Base-by-base conservation (phyloP, 2,113 vertebrate species). In the Zingel zingel region DNA sequence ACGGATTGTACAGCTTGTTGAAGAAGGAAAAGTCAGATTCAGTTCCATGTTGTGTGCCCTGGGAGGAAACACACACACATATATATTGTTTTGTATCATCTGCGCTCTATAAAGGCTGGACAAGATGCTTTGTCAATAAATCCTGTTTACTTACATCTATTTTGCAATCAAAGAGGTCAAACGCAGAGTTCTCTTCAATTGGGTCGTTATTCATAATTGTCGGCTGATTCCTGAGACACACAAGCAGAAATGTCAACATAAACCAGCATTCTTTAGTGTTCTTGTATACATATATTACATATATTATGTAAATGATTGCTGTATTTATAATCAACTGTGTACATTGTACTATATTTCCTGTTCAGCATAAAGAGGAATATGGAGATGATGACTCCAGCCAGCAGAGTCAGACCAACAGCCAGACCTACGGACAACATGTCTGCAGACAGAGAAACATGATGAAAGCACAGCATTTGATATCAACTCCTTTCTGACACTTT, bases 341-440 rank as follows among this genome's bases (percentile, higher is more conserved):
- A 95, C 94, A 63, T 92, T 77, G 16, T 54, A 5, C 30, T 57
- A 5, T 15, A 18, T 71, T 61, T 92, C 70, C 54, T 80, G 30
- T 88, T 78, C 15, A 88, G 23, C 48, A 86, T 2, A 21, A 90
- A 78, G 30, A 95, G 61, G 56, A 68, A 2, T 8, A 61, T 18
- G 16, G 45, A 43, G 80, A 91, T 61, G 79, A 85, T 5, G 57
- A 86, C 33, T 18, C 90, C 91, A 25, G 67, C 79, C 64, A 94
- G 58, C 11, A 94, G 36, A 33, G 84, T 89, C 75, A 96, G 77
- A 80, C 79, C 79, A 19, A 94, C 91, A 13, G 75, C 83, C 18
- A 95, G 81, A 58, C 87, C 92, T 4, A 82, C 19, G 2, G 66
- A 70, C 74, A 86, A 16, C 16, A 10, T 4, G 59, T 50, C 94